A percentile compares a stretch with the other conserved stretches of the same genome.
These are phyloP conservation scores for Zaprionus bogoriensis DNA, from an alignment of 2,888 invertebrate species.

Conservation along the genomic window DNA sequence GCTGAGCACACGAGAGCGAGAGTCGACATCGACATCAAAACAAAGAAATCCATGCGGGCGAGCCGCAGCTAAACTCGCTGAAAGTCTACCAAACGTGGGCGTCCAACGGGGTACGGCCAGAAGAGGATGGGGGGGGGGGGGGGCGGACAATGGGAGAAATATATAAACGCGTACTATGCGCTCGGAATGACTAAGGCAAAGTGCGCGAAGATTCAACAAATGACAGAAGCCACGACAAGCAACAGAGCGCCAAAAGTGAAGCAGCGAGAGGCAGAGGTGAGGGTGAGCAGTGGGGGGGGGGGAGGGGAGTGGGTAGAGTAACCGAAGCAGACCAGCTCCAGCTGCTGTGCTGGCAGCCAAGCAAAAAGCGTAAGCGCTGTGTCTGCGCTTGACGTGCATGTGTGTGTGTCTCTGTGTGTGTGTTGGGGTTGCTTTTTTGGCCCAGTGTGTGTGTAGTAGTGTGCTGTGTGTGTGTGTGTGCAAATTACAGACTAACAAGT, in stretches of 20 bases:
- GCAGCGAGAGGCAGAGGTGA: not conserved
- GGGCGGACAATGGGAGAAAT: slow-evolving; percentile 7
- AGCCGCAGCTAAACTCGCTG: slow-evolving; percentile 56
- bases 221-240: slow-evolving; percentile 68
- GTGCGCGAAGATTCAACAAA: slow-evolving; percentile 72
- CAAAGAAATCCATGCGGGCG: slow-evolving; percentile 61
- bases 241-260: slow-evolving; percentile 44
- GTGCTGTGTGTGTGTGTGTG: slow-evolving; percentile 37
- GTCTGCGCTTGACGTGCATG: slow-evolving; percentile 58
- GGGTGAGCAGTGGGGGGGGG: not conserved
- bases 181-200: slow-evolving; percentile 64
- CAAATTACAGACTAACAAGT: slow-evolving; percentile 79
- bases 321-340: slow-evolving; percentile 27
- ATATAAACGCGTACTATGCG: slow-evolving; percentile 46
- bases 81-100: slow-evolving; percentile 19
- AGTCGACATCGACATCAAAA: slow-evolving; percentile 66
- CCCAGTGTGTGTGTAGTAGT: slow-evolving; percentile 8
- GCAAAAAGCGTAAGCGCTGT: slow-evolving; percentile 67
- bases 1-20: slow-evolving; percentile 47
- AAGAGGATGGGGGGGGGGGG: not conserved
- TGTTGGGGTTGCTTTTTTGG: slow-evolving; percentile 24
- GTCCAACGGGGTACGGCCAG: too few species aligned
- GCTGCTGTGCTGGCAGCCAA: slow-evolving; percentile 43
- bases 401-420: slow-evolving; percentile 18
- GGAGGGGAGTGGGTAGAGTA: not conserved